phyloP scores from a whole-genome alignment of 2,888 invertebrate species.

The Aradus depressus region DNA sequence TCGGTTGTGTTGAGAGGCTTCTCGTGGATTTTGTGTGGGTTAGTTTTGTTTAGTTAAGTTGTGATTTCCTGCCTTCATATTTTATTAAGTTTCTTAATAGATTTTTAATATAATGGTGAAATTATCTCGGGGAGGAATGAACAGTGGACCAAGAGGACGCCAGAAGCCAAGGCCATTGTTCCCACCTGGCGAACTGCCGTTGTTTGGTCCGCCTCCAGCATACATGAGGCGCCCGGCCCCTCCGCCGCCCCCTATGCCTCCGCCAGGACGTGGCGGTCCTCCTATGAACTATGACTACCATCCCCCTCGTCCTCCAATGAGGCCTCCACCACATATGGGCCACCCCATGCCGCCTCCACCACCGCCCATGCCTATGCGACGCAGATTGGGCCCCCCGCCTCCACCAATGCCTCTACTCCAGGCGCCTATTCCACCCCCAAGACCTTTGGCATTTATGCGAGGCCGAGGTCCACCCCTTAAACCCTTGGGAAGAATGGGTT shows the following conservation, averaged over 20 bases:
- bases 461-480: constrained; percentile 22
- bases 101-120: constrained; percentile 28
- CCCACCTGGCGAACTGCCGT: constrained; percentile 26
- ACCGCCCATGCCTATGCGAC: constrained; percentile 20
- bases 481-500: constrained; percentile 19
- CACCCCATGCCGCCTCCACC: constrained; percentile 16
- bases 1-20: background rate
- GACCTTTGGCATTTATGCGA: constrained; percentile 24
- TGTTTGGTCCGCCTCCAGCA: constrained; percentile 28
- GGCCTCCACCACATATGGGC: constrained; percentile 27
- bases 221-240: constrained; percentile 21
- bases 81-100: background rate
- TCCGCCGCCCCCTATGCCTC: constrained; percentile 24
- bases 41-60: background rate
- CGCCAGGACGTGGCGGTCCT: constrained; percentile 32
- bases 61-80: background rate
- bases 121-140: constrained; percentile 21
- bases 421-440: constrained; percentile 22
- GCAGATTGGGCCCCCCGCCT: constrained; percentile 21
- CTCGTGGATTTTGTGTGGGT: background rate
- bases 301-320: constrained; percentile 32
- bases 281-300: constrained; percentile 25
- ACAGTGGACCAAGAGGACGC: constrained; percentile 5
- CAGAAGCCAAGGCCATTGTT: constrained; percentile 24
- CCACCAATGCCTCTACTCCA: constrained; percentile 25